phyloP scores from a whole-genome alignment of 2,113 vertebrate genomes.

The Halcyon malimbica region DNA sequence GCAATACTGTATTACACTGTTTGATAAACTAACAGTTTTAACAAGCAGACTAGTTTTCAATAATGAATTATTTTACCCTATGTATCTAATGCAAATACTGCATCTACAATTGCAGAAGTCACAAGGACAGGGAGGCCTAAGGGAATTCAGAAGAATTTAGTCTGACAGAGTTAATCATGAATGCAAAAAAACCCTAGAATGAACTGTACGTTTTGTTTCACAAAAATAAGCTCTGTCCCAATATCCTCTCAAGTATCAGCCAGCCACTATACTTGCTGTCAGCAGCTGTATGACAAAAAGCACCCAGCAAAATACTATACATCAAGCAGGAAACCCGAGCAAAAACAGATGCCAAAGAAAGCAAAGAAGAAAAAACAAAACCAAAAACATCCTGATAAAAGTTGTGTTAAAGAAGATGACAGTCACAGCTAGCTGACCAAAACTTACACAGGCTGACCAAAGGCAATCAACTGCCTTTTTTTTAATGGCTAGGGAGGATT shows the following conservation, averaged over 20 bases:
- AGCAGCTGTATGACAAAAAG: background rate
- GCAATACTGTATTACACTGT: constrained; percentile 35
- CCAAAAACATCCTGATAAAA: background rate
- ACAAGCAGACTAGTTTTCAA: constrained; percentile 27
- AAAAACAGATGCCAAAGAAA: background rate
- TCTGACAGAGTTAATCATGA: background rate
- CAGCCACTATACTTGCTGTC: background rate
- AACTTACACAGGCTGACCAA: background rate
- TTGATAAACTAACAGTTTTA: constrained; percentile 31
- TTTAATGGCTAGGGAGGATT: background rate
- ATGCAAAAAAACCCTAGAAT: background rate
- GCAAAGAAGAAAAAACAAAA: background rate
- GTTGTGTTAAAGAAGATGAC: background rate
- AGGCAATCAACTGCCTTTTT: background rate
- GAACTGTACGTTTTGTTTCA: background rate
- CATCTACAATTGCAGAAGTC: background rate
- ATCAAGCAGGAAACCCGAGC: background rate
- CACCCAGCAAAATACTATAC: background rate
- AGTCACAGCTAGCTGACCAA: background rate
- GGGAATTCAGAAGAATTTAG: background rate
- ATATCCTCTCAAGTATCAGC: background rate
- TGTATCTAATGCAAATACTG: constrained; percentile 12
- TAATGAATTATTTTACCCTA: constrained; percentile 2
- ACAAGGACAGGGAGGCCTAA: background rate
- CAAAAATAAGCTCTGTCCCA: background rate